A percentile compares a stretch with the other conserved stretches of the same genome.
phyloP scores from a whole-genome alignment of 2,888 invertebrate genomes.

The Chaetoderma sp. region DNA sequence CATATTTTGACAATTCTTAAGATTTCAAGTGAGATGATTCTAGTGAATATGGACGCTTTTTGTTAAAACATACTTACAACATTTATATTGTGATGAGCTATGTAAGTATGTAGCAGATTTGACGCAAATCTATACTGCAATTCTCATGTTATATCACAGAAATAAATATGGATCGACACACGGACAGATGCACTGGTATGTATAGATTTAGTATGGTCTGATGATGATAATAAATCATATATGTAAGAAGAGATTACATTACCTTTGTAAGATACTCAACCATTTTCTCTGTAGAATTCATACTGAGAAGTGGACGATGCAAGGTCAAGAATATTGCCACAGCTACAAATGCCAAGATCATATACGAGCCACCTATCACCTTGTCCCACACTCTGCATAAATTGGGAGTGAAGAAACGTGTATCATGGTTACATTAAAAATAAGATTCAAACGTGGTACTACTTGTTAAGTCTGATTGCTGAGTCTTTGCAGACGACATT shows the following conservation, averaged over 20 bases:
- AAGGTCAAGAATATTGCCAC: slow-evolving; percentile 81
- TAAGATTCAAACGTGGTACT: not conserved
- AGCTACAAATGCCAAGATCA: slow-evolving; percentile 84
- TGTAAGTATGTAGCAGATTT: too few relatives aligned
- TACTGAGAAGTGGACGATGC: slow-evolving; percentile 77
- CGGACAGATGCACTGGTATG: too few relatives aligned
- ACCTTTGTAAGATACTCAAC: slow-evolving; percentile 79
- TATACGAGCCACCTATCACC: slow-evolving; percentile 85
- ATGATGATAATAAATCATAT: not conserved
- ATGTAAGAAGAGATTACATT: slow-evolving; percentile 49
- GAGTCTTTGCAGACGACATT: too few relatives aligned
- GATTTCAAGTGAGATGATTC: too few relatives aligned
- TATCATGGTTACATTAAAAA: slow-evolving; percentile 1
- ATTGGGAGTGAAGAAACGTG: not conserved
- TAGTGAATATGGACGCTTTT: too few relatives aligned
- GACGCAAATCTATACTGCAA: too few relatives aligned
- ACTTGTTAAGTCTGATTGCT: not conserved
- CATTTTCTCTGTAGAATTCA: slow-evolving; percentile 75
- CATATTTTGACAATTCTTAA: too few relatives aligned
- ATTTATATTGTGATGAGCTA: too few relatives aligned
- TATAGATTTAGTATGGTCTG: not conserved
- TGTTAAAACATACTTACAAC: too few relatives aligned
- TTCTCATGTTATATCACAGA: too few relatives aligned
- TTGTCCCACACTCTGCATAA: slow-evolving; percentile 87
- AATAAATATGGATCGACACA: too few relatives aligned